Evolutionary conservation across 1,140 invertebrate genomes (phyloP), one percentile per base, ranked within the genome.

Genomic region (Ceratina australensis): DNA sequence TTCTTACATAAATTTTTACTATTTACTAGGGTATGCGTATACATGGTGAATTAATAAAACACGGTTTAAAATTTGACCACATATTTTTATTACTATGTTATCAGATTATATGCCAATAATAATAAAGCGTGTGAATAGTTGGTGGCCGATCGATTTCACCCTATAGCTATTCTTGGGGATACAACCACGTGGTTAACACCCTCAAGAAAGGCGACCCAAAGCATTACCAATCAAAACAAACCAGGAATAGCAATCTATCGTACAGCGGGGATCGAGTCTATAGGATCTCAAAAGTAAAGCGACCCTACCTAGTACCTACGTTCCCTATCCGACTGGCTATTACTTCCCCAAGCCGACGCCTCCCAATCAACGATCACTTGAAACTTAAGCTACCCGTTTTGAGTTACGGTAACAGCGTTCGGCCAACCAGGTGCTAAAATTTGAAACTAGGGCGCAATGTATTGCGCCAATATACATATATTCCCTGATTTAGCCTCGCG

Each of bases 221-320:
- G 63, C 42, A 42, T 65, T 49, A 59, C 57, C 42, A 65, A 65
- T 65, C 42, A 65, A 65, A 65, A 65, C 63, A 22, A 47, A 49
- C 42, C 20, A 10, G 42, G 20, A 42, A 49, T 22, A 65, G 20
- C 20, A 18, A 66, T 15, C 16, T 26, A n/a, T 16, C 33, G n/a
- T 42, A 10, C 33, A n/a, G 3, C 47, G 13, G 47, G 47, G 64
- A n/a, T 50, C 20, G 22, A 18, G 22, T 66, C 16, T 12, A 18
- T 26, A 16, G 2, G 15, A 18, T 5, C 22, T 12, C 22, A 26
- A 66, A 26, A 22, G 22, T n/a, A 16, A 49, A 65, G 20, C 20
- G 0, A 22, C 42, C 64, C 16, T 18, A 8, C 16, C 15, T 12
- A 26, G 7, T 18, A 8, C 16, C 15, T 12, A 26, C 3, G 10